Evolutionary conservation across 2,888 invertebrate genomes (phyloP).

Genomic region (Drosophila gaucha): DNA sequence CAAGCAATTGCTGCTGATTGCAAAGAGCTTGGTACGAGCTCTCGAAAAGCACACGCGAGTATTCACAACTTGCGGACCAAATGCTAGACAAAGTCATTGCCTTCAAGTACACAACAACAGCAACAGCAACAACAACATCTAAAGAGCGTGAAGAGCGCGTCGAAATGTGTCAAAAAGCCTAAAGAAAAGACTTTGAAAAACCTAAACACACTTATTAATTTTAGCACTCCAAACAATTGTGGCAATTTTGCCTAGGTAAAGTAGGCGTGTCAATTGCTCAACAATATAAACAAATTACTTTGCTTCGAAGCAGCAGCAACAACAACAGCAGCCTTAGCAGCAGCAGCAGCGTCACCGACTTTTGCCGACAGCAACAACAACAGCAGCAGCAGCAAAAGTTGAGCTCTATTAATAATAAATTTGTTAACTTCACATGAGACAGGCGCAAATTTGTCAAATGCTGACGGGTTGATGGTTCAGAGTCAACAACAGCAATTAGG

Average conservation of each 20-base stretch:
- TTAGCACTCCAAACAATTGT: constrained; percentile 77
- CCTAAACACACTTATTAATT: constrained; percentile 69
- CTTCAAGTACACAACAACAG: constrained; percentile 41
- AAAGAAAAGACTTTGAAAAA: constrained; percentile 43
- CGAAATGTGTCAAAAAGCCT: constrained; percentile 58
- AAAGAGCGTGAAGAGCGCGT: constrained; percentile 49
- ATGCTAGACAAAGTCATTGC: constrained; percentile 49
- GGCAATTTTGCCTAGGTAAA: constrained; percentile 66
- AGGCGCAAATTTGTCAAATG: constrained; percentile 53
- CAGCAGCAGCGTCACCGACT: no score
- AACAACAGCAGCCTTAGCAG: constrained; percentile 35
- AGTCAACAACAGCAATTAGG: constrained; percentile 11
- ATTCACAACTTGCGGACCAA: constrained; percentile 27
- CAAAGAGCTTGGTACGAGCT: constrained; percentile 19
- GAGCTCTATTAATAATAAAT: constrained; percentile 55
- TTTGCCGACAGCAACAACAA: constrained; percentile 15
- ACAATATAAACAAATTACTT: constrained; percentile 76
- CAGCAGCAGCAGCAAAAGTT: constrained; percentile 20
- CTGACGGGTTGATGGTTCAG: constrained; percentile 30
- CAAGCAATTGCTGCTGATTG: constrained; percentile 26
- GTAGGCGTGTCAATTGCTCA: constrained; percentile 76
- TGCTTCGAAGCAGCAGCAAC: constrained; percentile 17
- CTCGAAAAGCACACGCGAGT: constrained; percentile 2
- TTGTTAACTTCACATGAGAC: constrained; percentile 54
- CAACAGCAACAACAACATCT: constrained; percentile 13